Conservation (phyloP, 2,113 vertebrate species). For the Oryzias javanicus region DNA sequence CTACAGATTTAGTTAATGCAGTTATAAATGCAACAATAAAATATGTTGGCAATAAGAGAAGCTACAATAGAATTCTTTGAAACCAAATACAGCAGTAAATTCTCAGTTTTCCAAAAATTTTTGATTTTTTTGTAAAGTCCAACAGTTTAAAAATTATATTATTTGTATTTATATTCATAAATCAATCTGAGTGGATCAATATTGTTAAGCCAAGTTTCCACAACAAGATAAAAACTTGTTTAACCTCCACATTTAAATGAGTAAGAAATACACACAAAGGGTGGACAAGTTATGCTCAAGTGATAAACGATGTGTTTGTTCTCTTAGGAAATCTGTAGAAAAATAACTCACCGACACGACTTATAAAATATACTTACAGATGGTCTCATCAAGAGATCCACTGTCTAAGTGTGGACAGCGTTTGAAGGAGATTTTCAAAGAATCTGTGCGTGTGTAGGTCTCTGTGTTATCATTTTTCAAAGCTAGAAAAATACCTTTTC, state of each 20-base stretch:
- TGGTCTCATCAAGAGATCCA: slow-evolving; percentile 38
- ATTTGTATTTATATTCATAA: too few relatives aligned
- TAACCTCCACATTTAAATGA: slow-evolving; percentile 3
- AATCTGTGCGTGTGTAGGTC: slow-evolving; percentile 16
- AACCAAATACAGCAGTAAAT: slow-evolving; percentile 25
- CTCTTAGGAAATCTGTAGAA: slow-evolving; percentile 60
- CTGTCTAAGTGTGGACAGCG: slow-evolving; percentile 27
- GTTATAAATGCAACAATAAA: slow-evolving; percentile 23
- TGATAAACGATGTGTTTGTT: slow-evolving; percentile 23
- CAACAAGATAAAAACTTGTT: neutral
- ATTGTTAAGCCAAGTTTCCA: too few relatives aligned
- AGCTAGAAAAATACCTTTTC: slow-evolving; percentile 65
- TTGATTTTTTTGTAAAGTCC: slow-evolving; percentile 28
- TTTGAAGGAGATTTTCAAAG: slow-evolving; percentile 24
- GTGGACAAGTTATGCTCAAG: slow-evolving; percentile 11
- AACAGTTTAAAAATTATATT: slow-evolving; percentile 1
- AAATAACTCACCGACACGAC: slow-evolving; percentile 52
- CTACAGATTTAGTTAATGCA: slow-evolving; percentile 13
- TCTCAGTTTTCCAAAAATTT: slow-evolving; percentile 6
- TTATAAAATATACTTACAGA: slow-evolving; percentile 50
- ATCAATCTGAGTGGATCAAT: too few relatives aligned
- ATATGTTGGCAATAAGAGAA: slow-evolving; percentile 14
- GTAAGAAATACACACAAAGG: neutral
- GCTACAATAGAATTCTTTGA: neutral
- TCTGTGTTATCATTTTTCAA: slow-evolving; percentile 28